Evolutionary conservation across 2,888 invertebrate genomes (phyloP).

Genomic region (Bursaphelenchus okinawaensis): DNA sequence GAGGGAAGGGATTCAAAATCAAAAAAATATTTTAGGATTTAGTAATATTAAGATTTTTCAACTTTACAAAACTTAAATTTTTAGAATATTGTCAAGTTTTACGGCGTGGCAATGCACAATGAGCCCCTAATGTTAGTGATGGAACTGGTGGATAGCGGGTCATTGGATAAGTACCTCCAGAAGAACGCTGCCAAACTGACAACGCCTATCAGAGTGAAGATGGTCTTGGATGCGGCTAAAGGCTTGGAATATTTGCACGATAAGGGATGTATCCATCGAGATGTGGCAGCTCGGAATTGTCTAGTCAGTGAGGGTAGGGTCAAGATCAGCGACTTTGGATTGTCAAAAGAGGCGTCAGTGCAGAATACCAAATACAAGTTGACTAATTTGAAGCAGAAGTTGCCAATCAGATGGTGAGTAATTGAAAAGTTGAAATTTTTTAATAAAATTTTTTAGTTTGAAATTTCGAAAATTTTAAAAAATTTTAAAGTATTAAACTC

Average conservation of each 20-base stretch:
- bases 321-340: conserved; percentile 41
- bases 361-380: conserved; percentile 37
- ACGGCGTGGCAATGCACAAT: conserved; percentile 36
- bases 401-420: conserved; percentile 42
- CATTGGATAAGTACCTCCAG: conserved; percentile 31
- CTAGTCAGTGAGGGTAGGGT: conserved; percentile 31
- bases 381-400: conserved; percentile 34
- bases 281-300: conserved; percentile 39
- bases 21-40: neutral
- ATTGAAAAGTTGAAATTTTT: neutral
- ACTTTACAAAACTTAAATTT: neutral
- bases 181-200: conserved; percentile 21
- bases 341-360: conserved; percentile 35
- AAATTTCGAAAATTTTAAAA: no score
- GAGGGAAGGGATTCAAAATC: no score
- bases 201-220: conserved; percentile 16
- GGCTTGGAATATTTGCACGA: conserved; percentile 40
- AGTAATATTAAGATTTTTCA: neutral
- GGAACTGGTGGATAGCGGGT: conserved; percentile 37
- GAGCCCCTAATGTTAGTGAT: conserved; percentile 42
- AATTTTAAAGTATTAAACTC: no score
- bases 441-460: no score
- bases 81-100: conserved; percentile 34
- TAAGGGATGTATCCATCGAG: conserved; percentile 40
- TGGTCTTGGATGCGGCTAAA: conserved; percentile 34